Evolutionary conservation across 1,140 invertebrate species (phyloP).

Genomic region (Caenorhabditis remanei): DNA sequence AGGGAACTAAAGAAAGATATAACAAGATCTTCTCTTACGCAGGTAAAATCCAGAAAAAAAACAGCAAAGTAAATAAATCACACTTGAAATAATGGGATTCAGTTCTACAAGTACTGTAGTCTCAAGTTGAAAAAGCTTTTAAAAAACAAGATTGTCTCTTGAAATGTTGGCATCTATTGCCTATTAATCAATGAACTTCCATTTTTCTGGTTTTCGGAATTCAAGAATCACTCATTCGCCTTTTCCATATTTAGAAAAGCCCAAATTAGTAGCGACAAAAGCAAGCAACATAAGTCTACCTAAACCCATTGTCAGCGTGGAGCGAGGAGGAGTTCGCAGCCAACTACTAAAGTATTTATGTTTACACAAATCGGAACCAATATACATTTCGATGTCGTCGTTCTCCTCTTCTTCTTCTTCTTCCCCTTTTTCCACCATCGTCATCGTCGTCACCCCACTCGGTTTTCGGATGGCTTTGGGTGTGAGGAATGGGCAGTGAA

Average conservation of each 20-base stretch:
- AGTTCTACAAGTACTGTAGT: too few relatives aligned
- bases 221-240: too few relatives aligned
- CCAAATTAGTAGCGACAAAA: neutral
- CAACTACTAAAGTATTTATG: slow-evolving; percentile 54
- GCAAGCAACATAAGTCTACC: slow-evolving; percentile 55
- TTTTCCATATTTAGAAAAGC: neutral
- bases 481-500: neutral
- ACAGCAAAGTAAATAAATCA: too few relatives aligned
- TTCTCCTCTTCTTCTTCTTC: neutral
- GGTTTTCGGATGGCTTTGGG: slow-evolving; percentile 27
- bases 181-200: neutral
- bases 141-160: too few relatives aligned
- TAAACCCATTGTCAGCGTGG: slow-evolving; percentile 43
- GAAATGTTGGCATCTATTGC: too few relatives aligned
- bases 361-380: slow-evolving; percentile 55
- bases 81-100: too few relatives aligned
- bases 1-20: too few relatives aligned
- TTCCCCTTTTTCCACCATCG: neutral
- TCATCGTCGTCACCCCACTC: slow-evolving; percentile 14
- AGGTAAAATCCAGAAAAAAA: too few relatives aligned
- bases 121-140: too few relatives aligned
- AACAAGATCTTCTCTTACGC: too few relatives aligned
- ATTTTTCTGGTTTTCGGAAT: too few relatives aligned
- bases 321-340: slow-evolving; percentile 45
- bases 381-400: slow-evolving; percentile 54